Base-by-base conservation (phyloP, 23 tunicate genomes). In the Styela plicata region DNA sequence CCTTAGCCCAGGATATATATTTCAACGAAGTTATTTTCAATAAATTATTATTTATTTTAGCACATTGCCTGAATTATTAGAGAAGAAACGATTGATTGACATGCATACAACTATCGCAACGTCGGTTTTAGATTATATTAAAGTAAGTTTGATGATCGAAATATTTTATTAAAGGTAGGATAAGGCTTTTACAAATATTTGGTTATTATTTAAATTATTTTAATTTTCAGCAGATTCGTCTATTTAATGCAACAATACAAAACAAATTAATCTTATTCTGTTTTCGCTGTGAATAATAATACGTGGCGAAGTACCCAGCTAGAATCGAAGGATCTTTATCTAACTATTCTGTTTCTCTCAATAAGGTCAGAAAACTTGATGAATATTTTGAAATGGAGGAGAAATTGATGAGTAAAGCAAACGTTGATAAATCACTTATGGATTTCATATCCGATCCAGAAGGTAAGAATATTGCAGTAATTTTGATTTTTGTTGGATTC, bases 81-180 rank as follows among this genome's bases (percentile, higher is more conserved):
- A 96, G 69, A 88, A 92, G 68, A 96, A 96, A 66, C 84, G 99
- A 10, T 74, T 86, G 27, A 88, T 87, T 79, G 97, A 96, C 78
- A 92, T 92, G 89, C 99, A 96, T 69, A 96, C 99, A 23, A 91
- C 91, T 2, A 91, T 96, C 53, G 99, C 99, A 34, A 96, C 99
- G 10, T 69, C 89, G 5, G 64, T 96, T 52, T 81, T 96, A 13
- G 88, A 89, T 36, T 74, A 84, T 63, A 91, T 96, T n/a, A 96
- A 96, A 63, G 89, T 87, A 88, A 44, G n/a, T 44, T 13, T 13
- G 7, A 44, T 44, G 57, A 44, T 13, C 57, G 57, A 44, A 44
- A 44, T 44, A 44, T 44, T 44, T 44, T 44, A 44, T 44, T 44
- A 44, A 44, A 44, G n/a, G n/a, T n/a, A 57, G 19, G 64, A 18